These are phyloP conservation scores for Hippocampus comes DNA, from an alignment of 2,113 vertebrate species.

Conservation along the genomic window DNA sequence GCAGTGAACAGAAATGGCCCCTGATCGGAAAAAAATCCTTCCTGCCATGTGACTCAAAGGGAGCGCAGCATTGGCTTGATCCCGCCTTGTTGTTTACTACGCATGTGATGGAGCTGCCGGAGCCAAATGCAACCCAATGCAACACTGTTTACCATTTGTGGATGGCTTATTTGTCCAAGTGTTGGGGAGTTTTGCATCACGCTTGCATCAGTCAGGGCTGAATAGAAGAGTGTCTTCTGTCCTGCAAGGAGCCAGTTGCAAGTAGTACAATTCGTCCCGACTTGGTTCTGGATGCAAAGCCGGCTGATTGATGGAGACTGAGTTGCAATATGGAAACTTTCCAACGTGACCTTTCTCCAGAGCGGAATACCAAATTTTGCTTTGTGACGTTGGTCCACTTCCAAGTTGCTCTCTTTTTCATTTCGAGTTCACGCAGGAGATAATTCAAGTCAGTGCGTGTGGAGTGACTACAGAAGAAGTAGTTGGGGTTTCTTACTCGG, in stretches of 20 bases:
- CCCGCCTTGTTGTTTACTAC: constrained; percentile 10
- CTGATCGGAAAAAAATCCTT: too few relatives aligned
- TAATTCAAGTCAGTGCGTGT: too few relatives aligned
- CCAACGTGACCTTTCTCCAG: not conserved
- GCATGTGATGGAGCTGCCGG: constrained; percentile 20
- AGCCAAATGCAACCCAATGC: constrained; percentile 42
- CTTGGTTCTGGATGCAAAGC: constrained; percentile 21
- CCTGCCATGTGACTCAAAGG: not conserved
- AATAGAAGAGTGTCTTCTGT: constrained; percentile 52
- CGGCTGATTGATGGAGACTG: constrained; percentile 6
- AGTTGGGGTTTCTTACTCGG: too few relatives aligned
- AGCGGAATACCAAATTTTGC: not conserved
- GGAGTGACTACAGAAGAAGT: too few relatives aligned
- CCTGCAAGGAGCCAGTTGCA: constrained; percentile 7
- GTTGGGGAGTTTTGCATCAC: constrained; percentile 53
- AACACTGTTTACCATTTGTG: constrained; percentile 58
- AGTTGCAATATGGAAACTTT: not conserved
- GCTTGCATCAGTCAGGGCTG: constrained; percentile 63
- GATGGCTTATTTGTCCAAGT: constrained; percentile 35
- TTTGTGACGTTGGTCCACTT: not conserved
- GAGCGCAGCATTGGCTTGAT: not conserved
- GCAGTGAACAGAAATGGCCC: too few relatives aligned
- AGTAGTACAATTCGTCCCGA: not conserved
- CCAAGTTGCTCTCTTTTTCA: too few relatives aligned
- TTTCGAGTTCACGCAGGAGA: too few relatives aligned